These are phyloP conservation scores for Holocentrus rufus DNA, from an alignment of 2,797 vertebrate genomes.

Conservation along the genomic window DNA sequence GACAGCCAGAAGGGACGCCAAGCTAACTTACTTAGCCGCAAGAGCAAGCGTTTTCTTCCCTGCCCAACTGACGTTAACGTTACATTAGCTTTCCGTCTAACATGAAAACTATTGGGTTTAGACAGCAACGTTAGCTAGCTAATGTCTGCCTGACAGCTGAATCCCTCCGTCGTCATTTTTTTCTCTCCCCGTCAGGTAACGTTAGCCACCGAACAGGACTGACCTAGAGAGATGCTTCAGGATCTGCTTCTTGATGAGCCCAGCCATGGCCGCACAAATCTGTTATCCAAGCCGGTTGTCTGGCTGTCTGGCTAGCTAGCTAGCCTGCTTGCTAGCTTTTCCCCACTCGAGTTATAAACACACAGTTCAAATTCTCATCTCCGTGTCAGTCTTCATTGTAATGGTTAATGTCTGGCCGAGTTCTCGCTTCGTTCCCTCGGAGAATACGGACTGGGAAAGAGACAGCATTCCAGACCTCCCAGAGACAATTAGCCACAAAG, in stretches of 20 bases:
- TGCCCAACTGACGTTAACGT: too few species aligned
- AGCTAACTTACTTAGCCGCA: not conserved
- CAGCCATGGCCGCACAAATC: conserved; percentile 78
- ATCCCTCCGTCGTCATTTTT: not conserved
- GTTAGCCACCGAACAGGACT: conserved; percentile 49
- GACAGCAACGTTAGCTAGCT: not conserved
- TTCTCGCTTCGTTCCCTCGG: conserved; percentile 49
- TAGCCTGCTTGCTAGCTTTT: conserved; percentile 60
- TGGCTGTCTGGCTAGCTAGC: conserved; percentile 29
- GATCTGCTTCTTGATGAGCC: conserved; percentile 88
- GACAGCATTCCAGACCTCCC: conserved; percentile 39
- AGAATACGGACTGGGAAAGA: not conserved
- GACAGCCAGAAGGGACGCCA: not conserved
- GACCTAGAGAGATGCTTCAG: conserved; percentile 88
- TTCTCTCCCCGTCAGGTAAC: conserved; percentile 7
- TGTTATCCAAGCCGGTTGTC: conserved; percentile 42
- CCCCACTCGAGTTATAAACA: conserved; percentile 47
- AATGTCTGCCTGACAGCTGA: conserved; percentile 28
- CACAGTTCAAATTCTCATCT: conserved; percentile 57
- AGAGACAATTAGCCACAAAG: conserved; percentile 22
- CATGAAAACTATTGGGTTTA: not conserved
- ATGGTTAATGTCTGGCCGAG: conserved; percentile 4
- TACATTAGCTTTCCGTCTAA: not conserved
- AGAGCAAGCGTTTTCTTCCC: fast-evolving
- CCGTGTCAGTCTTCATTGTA: conserved; percentile 62